These are phyloP conservation scores for Vidua chalybeata DNA, from an alignment of 2,113 vertebrate genomes.

Conservation along the genomic window DNA sequence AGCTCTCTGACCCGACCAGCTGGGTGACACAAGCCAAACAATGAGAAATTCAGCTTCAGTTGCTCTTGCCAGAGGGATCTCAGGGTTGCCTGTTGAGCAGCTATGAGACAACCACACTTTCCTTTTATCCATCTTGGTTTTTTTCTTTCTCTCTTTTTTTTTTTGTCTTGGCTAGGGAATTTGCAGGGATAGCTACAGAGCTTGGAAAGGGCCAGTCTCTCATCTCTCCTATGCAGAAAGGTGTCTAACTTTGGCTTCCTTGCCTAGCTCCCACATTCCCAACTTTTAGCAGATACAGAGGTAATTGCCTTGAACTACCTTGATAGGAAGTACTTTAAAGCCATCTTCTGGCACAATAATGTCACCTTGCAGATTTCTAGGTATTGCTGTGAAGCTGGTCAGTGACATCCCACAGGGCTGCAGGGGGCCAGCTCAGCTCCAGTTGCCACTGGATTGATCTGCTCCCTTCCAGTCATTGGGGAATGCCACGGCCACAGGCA, in stretches of 20 bases:
- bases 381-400: neutral
- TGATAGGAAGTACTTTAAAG: neutral
- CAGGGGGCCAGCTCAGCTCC: neutral
- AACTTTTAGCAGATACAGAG: neutral
- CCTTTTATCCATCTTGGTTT: neutral
- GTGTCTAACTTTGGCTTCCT: neutral
- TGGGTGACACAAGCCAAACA: slow-evolving; percentile 61
- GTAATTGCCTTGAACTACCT: neutral
- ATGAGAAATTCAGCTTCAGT: slow-evolving; percentile 61
- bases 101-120: neutral
- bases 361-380: neutral
- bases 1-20: slow-evolving; percentile 57
- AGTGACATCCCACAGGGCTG: neutral
- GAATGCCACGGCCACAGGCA: fast-evolving
- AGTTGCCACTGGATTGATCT: neutral
- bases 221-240: neutral
- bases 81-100: slow-evolving; percentile 27
- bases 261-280: neutral
- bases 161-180: neutral
- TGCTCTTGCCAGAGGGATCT: slow-evolving; percentile 51
- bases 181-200: neutral
- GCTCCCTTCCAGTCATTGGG: neutral
- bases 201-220: neutral
- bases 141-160: neutral
- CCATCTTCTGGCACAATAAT: neutral